Evolutionary conservation across 2,113 vertebrate genomes (phyloP).

Genomic region (Terrapene triunguis): DNA sequence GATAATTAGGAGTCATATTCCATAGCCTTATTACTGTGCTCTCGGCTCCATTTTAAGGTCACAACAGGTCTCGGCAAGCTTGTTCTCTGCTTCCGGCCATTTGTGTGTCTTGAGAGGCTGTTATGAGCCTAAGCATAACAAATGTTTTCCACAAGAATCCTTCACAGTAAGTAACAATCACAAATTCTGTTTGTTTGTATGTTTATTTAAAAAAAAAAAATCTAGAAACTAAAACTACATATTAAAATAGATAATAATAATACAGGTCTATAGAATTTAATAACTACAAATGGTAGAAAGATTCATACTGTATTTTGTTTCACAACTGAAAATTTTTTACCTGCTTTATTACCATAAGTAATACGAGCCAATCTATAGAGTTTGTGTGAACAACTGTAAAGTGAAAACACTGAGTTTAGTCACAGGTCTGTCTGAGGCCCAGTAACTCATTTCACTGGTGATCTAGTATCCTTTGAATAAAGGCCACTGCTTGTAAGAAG

Average conservation of each 20-base stretch:
- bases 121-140: not conserved
- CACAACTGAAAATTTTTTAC: not conserved
- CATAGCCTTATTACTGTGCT: not conserved
- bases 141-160: accelerated
- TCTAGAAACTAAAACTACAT: not conserved
- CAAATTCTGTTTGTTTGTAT: too few relatives aligned
- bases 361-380: not conserved
- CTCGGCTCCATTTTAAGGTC: not conserved
- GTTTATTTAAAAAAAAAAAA: not conserved
- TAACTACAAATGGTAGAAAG: not conserved
- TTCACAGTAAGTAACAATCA: not conserved
- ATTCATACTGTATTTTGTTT: not conserved
- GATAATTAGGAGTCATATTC: accelerated
- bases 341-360: not conserved
- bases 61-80: not conserved
- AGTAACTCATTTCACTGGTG: conserved; percentile 21
- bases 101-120: not conserved
- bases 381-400: conserved; percentile 8
- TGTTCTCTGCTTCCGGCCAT: not conserved
- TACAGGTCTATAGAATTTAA: not conserved
- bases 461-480: conserved; percentile 30
- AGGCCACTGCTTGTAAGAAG: conserved; percentile 4
- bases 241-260: not conserved
- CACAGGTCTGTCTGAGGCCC: conserved; percentile 8
- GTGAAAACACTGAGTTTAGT: not conserved